Base-by-base conservation (phyloP, 2,888 invertebrate species). In the Eupithecia vulgata region DNA sequence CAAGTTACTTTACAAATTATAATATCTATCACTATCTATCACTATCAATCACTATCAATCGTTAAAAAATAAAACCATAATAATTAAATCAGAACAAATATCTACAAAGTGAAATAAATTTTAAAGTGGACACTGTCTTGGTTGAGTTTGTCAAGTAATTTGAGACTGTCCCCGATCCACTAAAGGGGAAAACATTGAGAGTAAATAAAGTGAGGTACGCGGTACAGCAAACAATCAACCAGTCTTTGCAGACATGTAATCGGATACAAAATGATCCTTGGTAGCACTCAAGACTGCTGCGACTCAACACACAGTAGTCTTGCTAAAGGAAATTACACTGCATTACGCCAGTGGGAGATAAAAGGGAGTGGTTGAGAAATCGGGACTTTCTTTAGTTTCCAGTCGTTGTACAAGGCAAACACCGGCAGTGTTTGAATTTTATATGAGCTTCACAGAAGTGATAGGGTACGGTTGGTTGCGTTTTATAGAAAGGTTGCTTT, bases 231-330 rank as follows among this genome's bases (percentile, higher is more conserved):
- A 92, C 89, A 91, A 89, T 87, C 89, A 86, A 85, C 85, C 83
- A 85, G 84, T 80, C 85, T 85, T 86, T 81, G 84, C 79, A 82
- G 85, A 88, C 86, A 81, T 87, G 91, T 90, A 92, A 91, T 91
- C 89, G 87, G 91, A 91, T 91, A 90, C 90, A 86, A 89, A 91
- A 90, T 86, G 85, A 83, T 86, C 84, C 83, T 85, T 82, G 83
- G 84, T 83, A 83, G 84, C 84, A 80, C 82, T 87, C 83, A 85
- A 85, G 86, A 84, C 80, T 80, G 83, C 76, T 76, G 81, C 80
- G 84, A 84, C 85, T 83, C 80, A 79, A 83, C 83, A 81, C 83
- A 85, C 86, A 88, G 85, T 83, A 85, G 85, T 84, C 81, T 82
- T 82, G 86, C 78, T 74, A 81, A 83, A 87, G 84, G 83, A 88